Evolutionary conservation across 2,113 vertebrate genomes (phyloP), one percentile per base, ranked within the genome.

Genomic region (Formicarius rufipectus): DNA sequence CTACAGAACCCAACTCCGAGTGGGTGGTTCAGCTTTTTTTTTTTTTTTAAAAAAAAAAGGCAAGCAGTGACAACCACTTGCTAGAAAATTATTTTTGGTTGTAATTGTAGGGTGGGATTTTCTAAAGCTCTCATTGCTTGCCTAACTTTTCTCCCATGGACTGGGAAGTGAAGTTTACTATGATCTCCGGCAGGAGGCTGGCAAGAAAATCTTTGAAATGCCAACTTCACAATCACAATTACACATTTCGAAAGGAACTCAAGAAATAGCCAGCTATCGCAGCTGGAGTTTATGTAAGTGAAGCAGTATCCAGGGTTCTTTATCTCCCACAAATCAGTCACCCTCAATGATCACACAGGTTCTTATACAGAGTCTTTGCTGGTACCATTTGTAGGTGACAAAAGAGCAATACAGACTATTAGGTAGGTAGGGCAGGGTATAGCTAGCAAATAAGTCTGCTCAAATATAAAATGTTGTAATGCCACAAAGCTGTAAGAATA

Each of bases 21-120:
- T 22, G 7, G 66, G 67, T 75, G 59, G 42, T 67, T 93, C 49
- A 45, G 63, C 53, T 91, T 80, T 44, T n/a, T n/a, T n/a, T n/a
- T n/a, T n/a, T n/a, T n/a, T n/a, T n/a, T n/a, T n/a, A n/a, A 27
- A 50, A 52, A 79, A 80, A 59, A 60, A 45, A 56, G 49, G 17
- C 23, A 88, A 84, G 21, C 23, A 74, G 33, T 78, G 47, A 63
- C 40, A 87, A 50, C 10, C 6, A 47, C n/a, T 77, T 58, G n/a
- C 42, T 86, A 89, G 49, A 62, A 78, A 89, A 88, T 78, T 75
- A 59, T 45, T 92, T 90, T 74, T 71, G 39, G 52, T 84, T 86
- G 21, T 75, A 95, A 81, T 75, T 68, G 12, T 66, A 87, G 58
- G 27, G 62, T 85, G 30, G n/a, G n/a, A 83, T 76, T 89, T 87